Base-by-base conservation (phyloP, 2,113 vertebrate genomes). In the Hoplias malabaricus region DNA sequence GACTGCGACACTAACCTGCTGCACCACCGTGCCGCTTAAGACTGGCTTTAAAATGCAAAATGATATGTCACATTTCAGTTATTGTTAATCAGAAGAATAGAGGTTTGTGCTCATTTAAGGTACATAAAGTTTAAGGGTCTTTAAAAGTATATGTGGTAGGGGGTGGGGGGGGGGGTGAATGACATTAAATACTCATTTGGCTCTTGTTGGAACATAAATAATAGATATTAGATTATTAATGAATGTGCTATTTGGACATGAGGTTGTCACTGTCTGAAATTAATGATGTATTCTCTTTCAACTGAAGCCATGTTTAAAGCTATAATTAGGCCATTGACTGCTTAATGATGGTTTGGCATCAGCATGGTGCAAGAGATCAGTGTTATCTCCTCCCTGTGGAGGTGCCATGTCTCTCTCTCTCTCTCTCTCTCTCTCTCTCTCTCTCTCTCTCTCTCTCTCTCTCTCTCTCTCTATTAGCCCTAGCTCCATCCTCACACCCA, bases 291-390 rank as follows among this genome's bases (percentile, higher is more conserved):
- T 79, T 82, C 81, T 79, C 81, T 82, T 82, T 79, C 43, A 79
- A 79, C 67, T 63, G 75, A 75, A 82, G 77, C 77, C 77, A 82
- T 25, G 72, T 79, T 82, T 82, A 82, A 79, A 82, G 73, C 72
- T 67, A 79, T 82, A 75, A 78, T 75, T 69, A 82, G 77, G 73
- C 72, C 63, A 76, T 23, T 79, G 81, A 82, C 38, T 72, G 69
- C 72, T 74, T 76, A 82, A 82, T 82, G 81, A 82, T 77, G 79
- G 77, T 82, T 78, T 82, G 77, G 59, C 81, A 57, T 79, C 69
- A 69, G 59, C 56, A 25, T 63, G 59, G 16, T 34, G 59, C 16
- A 34, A 63, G 13, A 34, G 59, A 63, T 63, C 59, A 63, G 16
- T 36, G 63, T 50, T 50, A 72, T 75, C 62, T 38, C 59, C 68